Conservation (phyloP, 2,113 vertebrate species). For the Todiramphus chloris region DNA sequence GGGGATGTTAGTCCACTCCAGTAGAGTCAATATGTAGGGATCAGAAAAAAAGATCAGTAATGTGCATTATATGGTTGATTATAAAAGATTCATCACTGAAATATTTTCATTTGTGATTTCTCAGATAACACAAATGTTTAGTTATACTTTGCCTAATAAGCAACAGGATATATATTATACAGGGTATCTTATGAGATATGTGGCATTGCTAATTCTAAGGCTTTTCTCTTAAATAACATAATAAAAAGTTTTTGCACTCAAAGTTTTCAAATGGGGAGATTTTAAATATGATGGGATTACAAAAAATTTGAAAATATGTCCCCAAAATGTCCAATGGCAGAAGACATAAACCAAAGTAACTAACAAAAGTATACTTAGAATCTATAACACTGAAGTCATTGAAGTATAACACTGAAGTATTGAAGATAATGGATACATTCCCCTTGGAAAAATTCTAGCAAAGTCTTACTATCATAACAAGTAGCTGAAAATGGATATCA, state of each 20-base stretch:
- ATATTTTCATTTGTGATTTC: background rate
- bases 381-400: background rate
- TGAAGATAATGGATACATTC: background rate
- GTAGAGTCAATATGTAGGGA: background rate
- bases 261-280: background rate
- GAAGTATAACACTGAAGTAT: background rate
- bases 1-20: background rate
- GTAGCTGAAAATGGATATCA: background rate
- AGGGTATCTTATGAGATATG: background rate
- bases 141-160: background rate
- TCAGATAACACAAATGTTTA: background rate
- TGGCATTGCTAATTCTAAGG: background rate
- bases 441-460: background rate
- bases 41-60: background rate
- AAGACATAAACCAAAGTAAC: background rate
- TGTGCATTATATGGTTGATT: background rate
- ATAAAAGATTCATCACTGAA: background rate
- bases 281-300: background rate
- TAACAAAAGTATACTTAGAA: background rate
- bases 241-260: background rate
- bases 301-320: background rate
- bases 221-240: background rate
- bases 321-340: background rate
- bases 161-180: background rate
- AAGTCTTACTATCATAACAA: background rate